Percentiles rank a stretch among this genome's conserved stretches.
Conservation (phyloP, 2,888 invertebrate species). For the Oscheius sp. region DNA sequence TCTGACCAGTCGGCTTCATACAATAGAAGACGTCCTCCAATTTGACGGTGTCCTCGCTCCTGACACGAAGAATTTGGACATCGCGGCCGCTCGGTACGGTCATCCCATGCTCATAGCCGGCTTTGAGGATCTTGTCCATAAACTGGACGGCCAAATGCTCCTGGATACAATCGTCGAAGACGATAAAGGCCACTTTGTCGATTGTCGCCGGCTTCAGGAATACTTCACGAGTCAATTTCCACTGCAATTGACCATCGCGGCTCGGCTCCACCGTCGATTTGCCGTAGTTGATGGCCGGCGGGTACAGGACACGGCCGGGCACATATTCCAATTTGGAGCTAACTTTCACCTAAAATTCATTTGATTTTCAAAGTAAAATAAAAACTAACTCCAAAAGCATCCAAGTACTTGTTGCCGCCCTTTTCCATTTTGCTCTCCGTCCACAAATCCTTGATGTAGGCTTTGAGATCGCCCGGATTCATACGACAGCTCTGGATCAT, state of each 20-base stretch:
- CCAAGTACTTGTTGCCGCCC: slow-evolving; percentile 21
- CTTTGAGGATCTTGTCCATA: neutral
- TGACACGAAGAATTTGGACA: neutral
- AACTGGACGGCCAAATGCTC: neutral
- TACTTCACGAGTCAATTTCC: neutral
- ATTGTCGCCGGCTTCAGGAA: slow-evolving; percentile 5
- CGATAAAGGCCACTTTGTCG: slow-evolving; percentile 1
- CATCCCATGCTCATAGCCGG: slow-evolving; percentile 7
- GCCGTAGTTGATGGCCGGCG: slow-evolving; percentile 28
- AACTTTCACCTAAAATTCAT: too few relatives aligned
- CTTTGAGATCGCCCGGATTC: slow-evolving; percentile 36
- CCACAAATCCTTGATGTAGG: slow-evolving; percentile 33
- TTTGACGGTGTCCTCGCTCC: neutral
- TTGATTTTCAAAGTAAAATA: neutral
- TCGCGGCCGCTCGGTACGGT: neutral
- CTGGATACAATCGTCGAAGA: slow-evolving; percentile 29
- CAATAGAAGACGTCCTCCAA: neutral
- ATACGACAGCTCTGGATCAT: slow-evolving; percentile 41
- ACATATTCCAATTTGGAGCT: too few relatives aligned
- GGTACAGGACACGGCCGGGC: slow-evolving; percentile 1
- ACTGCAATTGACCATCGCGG: slow-evolving; percentile 10
- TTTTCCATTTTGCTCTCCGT: slow-evolving; percentile 12
- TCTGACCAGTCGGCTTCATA: neutral
- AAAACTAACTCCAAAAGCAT: slow-evolving; percentile 18
- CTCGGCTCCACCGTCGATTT: slow-evolving; percentile 8